phyloP scores from a whole-genome alignment of 2,888 invertebrate genomes.

The Eupsilia transversa region DNA sequence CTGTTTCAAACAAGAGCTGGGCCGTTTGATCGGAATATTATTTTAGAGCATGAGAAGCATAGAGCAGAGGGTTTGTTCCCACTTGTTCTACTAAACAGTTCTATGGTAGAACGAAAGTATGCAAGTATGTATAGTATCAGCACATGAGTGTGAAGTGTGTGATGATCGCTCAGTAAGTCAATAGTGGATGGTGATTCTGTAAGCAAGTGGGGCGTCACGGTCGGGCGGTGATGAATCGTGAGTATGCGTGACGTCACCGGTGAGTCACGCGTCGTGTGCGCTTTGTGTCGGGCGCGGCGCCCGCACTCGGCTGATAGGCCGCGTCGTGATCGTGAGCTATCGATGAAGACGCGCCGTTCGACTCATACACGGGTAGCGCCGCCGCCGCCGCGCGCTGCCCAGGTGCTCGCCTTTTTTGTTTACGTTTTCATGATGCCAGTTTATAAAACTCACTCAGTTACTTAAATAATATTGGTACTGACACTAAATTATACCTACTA shows the following conservation, averaged over 20 bases:
- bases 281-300: slow-evolving; percentile 21
- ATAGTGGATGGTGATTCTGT: slow-evolving; percentile 9
- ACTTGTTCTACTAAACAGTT: too few species aligned
- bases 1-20: background rate
- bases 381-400: slow-evolving; percentile 3
- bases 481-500: background rate
- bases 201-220: slow-evolving; percentile 40
- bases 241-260: slow-evolving; percentile 50
- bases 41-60: background rate
- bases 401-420: slow-evolving; percentile 39
- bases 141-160: background rate
- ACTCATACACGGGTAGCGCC: slow-evolving; percentile 9
- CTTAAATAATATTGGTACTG: background rate
- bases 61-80: too few species aligned
- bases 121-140: too few species aligned
- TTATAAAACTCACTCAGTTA: slow-evolving; percentile 10
- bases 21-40: background rate
- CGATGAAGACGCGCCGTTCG: background rate
- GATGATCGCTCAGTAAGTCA: slow-evolving; percentile 15
- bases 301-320: background rate
- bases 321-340: slow-evolving; percentile 12
- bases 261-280: slow-evolving; percentile 53
- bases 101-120: too few species aligned
- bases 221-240: slow-evolving; percentile 16
- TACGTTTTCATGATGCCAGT: slow-evolving; percentile 20